Conservation (phyloP, 2,797 vertebrate species). For the Salmo trutta region DNA sequence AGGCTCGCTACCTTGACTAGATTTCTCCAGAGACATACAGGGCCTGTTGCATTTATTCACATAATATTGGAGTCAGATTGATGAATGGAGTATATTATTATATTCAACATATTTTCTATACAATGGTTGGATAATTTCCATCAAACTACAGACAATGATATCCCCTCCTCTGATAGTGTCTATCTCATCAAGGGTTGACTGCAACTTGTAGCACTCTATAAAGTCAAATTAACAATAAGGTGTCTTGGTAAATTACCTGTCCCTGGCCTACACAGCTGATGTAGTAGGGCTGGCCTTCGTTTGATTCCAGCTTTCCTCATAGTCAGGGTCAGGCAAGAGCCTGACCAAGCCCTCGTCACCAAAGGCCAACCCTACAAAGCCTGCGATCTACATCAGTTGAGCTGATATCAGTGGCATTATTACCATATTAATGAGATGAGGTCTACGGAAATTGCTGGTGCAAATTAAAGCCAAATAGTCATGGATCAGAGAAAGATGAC, state of each 20-base stretch:
- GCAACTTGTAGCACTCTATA: neutral
- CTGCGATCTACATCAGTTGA: slow-evolving; percentile 47
- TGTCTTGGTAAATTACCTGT: slow-evolving; percentile 60
- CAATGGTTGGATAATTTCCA: too few species aligned
- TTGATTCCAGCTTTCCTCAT: slow-evolving; percentile 51
- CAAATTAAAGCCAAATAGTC: slow-evolving; percentile 68
- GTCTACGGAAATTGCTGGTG: slow-evolving; percentile 69
- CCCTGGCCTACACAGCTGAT: neutral
- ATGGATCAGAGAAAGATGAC: slow-evolving; percentile 54
- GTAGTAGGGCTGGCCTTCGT: slow-evolving; percentile 18
- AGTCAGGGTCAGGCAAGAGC: slow-evolving; percentile 56
- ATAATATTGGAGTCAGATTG: too few species aligned
- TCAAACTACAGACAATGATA: too few species aligned
- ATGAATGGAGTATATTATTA: too few species aligned
- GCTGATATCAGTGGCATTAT: slow-evolving; percentile 66
- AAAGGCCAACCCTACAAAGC: slow-evolving; percentile 56
- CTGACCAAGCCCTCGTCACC: slow-evolving; percentile 49
- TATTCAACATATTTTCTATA: too few species aligned
- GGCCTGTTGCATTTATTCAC: too few species aligned
- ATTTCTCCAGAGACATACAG: too few species aligned
- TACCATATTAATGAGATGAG: slow-evolving; percentile 82
- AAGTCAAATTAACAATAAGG: slow-evolving; percentile 46
- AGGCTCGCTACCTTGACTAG: too few species aligned
- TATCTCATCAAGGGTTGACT: neutral
- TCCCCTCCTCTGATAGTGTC: too few species aligned